phyloP scores from a whole-genome alignment of 2,113 vertebrate genomes.

The Trichomycterus rosablanca region DNA sequence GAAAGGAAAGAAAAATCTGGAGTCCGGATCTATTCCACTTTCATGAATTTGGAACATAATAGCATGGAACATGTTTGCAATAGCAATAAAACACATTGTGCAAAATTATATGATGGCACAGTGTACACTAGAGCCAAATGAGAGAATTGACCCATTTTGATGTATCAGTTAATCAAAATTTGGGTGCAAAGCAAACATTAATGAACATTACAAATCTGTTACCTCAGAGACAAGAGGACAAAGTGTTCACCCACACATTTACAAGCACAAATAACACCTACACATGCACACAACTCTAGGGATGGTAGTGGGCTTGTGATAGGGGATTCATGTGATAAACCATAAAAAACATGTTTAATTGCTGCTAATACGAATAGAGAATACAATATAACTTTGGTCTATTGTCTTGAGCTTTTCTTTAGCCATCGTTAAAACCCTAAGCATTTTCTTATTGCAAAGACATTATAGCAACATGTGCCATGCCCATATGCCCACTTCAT shows the following conservation, averaged over 20 bases:
- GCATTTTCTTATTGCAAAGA: background rate
- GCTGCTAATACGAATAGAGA: conserved; percentile 54
- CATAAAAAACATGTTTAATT: conserved; percentile 68
- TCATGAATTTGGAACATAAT: background rate
- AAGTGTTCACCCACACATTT: conserved; percentile 41
- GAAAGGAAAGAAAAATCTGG: background rate
- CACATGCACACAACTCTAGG: conserved; percentile 56
- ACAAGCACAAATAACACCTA: conserved; percentile 59
- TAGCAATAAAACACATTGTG: background rate
- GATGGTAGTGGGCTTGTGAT: conserved; percentile 59
- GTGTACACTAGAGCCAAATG: background rate
- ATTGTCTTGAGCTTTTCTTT: conserved; percentile 22
- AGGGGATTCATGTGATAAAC: conserved; percentile 54
- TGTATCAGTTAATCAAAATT: conserved; percentile 21
- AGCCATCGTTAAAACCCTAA: background rate
- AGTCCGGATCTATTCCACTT: background rate
- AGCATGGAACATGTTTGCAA: too few relatives aligned
- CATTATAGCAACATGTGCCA: background rate
- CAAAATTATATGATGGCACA: background rate
- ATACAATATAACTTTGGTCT: conserved; percentile 44
- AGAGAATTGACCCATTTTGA: background rate
- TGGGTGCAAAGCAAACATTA: conserved; percentile 22
- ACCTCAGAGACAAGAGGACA: conserved; percentile 35
- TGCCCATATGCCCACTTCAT: background rate
- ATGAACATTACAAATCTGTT: conserved; percentile 38